Percentiles rank a stretch among this genome's conserved stretches.
These are phyloP conservation scores for Ginglymostoma cirratum DNA, from an alignment of 2,113 vertebrate genomes.

Conservation along the genomic window DNA sequence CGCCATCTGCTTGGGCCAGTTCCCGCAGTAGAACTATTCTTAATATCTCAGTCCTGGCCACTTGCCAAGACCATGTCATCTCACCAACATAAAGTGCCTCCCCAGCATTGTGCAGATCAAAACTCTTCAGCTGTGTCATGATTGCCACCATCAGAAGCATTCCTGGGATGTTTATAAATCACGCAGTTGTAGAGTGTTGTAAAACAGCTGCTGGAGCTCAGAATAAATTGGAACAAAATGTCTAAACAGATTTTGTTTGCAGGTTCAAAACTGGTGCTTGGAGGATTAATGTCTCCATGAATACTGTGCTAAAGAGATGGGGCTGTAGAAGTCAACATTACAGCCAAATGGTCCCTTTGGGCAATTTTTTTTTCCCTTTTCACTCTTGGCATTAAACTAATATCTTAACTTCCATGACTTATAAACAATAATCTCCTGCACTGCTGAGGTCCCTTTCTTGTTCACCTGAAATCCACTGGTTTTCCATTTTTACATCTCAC, in stretches of 20 bases:
- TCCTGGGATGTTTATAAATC: conserved; percentile 26
- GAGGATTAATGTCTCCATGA: conserved; percentile 30
- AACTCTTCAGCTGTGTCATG: conserved; percentile 4
- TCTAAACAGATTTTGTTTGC: conserved; percentile 21
- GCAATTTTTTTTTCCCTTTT: conserved; percentile 10
- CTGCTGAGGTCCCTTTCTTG: background rate
- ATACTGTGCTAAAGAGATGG: conserved; percentile 33
- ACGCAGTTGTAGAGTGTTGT: conserved; percentile 1
- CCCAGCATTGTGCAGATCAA: conserved; percentile 12
- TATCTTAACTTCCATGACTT: background rate
- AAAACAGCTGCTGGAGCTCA: conserved; percentile 10
- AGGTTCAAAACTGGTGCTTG: conserved; percentile 8
- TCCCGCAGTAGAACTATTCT: conserved; percentile 18
- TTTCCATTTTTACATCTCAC: background rate
- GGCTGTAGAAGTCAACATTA: background rate
- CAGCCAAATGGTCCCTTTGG: conserved; percentile 26
- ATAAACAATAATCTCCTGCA: background rate
- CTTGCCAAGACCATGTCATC: conserved; percentile 20
- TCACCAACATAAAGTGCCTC: conserved; percentile 21
- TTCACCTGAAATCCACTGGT: background rate
- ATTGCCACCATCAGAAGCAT: conserved; percentile 22
- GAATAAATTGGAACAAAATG: conserved; percentile 15
- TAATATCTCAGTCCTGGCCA: conserved; percentile 5
- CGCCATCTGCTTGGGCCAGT: conserved; percentile 27
- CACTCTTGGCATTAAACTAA: background rate